Conservation (phyloP, 1,140 invertebrate genomes). For the Mycetomoellerius zeteki region DNA sequence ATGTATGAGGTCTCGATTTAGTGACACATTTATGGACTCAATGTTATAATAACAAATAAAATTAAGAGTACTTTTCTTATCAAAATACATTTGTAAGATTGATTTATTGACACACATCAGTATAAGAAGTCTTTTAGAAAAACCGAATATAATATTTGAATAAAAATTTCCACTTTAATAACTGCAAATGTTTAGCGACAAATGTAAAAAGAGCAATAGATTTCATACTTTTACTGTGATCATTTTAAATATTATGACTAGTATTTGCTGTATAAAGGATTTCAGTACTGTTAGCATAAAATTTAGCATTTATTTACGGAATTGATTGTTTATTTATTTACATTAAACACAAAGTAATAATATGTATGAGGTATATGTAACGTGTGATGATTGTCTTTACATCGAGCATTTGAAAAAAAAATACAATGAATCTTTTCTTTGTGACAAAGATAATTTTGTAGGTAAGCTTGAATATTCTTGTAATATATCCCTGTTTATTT, state of each 20-base stretch:
- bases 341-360: constrained; percentile 27
- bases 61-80: constrained; percentile 31
- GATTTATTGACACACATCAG: constrained; percentile 22
- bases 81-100: constrained; percentile 43
- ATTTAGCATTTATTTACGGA: constrained; percentile 30
- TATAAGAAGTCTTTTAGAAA: constrained; percentile 36
- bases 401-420: constrained; percentile 58
- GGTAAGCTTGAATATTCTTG: constrained; percentile 69
- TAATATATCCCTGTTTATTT: constrained; percentile 58
- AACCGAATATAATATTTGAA: neutral
- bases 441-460: constrained; percentile 60
- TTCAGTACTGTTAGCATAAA: constrained; percentile 38
- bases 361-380: constrained; percentile 28
- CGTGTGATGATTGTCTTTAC: constrained; percentile 65
- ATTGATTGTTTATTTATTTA: constrained; percentile 50
- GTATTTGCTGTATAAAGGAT: constrained; percentile 27
- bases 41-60: constrained; percentile 43
- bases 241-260: constrained; percentile 25
- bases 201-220: constrained; percentile 5
- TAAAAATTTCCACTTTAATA: constrained; percentile 45
- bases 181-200: constrained; percentile 8
- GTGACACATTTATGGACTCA: constrained; percentile 41
- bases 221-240: constrained; percentile 44
- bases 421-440: constrained; percentile 57
- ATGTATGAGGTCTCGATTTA: constrained; percentile 28